Evolutionary conservation across 2,797 vertebrate species (phyloP), one percentile per base, ranked within the genome.

Genomic region (Acropternis orthonyx): DNA sequence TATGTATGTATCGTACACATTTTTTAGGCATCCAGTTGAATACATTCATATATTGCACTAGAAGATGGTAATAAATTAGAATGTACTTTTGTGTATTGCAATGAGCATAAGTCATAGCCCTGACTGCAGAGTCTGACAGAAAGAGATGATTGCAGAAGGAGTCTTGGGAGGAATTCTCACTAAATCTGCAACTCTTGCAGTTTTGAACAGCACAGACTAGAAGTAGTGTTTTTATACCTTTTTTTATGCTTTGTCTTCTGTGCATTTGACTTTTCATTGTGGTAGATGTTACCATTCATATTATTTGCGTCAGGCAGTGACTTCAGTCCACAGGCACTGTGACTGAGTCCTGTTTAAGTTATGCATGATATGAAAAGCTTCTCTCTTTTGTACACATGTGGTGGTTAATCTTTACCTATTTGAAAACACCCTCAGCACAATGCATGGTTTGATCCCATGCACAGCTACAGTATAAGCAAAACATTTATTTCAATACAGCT

Each of bases 261-360:
- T 15, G 7, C 16, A 32, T 68, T 9, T 58, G 49, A 17, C 56
- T 78, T 62, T 73, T 8, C 7, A 51, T 51, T 55, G 23, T 12
- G 7, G 30, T 66, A 66, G 14, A 43, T 68, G 15, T 22, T 91
- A 27, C 8, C 37, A 32, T 69, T 41, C 16, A 5, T 37, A 51
- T 56, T 17, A 61, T 11, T 69, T 86, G 2, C 39, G 69, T 44
- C 27, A 56, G n/a, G 16, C 17, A 36, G 37, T 6, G 14, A 68
- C 39, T 69, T 59, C 18, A 58, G 11, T 59, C 32, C 7, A 0
- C 49, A 67, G 26, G 16, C 39, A 44, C 28, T 7, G 3, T 13
- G 12, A 34, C 21, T 1, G 1, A 88, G 36, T 41, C 19, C 13
- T 4, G 1, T 2, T 0, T 27, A 69, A 85, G 3, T 46, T 59